A percentile compares a stretch with the other conserved stretches of the same genome.
Evolutionary conservation across 2,888 invertebrate species (phyloP).

Genomic region (Watsonalla binaria): DNA sequence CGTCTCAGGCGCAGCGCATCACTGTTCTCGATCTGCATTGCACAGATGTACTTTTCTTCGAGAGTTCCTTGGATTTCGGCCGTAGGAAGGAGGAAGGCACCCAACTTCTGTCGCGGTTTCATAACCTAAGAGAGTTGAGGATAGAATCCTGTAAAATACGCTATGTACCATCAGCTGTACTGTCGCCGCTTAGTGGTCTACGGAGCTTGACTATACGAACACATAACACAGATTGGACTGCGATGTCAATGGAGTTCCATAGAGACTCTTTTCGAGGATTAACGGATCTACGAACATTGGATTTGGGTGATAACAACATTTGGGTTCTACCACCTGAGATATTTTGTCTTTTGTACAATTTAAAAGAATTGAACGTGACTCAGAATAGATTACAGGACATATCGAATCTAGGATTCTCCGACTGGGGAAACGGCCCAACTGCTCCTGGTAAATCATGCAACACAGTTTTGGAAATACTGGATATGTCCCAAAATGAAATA

Average conservation of each 20-base stretch:
- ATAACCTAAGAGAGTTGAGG: constrained; percentile 82
- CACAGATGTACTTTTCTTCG: constrained; percentile 85
- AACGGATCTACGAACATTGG: constrained; percentile 81
- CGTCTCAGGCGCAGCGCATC: constrained; percentile 83
- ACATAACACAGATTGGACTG: constrained; percentile 88
- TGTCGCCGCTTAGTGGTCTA: constrained; percentile 83
- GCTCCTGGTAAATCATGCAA: constrained; percentile 85
- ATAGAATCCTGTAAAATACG: constrained; percentile 89
- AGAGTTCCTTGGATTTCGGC: constrained; percentile 82
- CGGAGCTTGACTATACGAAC: constrained; percentile 83
- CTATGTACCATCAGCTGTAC: constrained; percentile 83
- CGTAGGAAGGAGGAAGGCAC: constrained; percentile 72
- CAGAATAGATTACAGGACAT: constrained; percentile 88
- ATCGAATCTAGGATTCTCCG: constrained; percentile 85
- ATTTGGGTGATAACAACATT: constrained; percentile 87
- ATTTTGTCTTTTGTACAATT: constrained; percentile 84
- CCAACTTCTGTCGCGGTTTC: constrained; percentile 80
- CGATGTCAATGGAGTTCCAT: constrained; percentile 86
- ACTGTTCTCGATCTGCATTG: constrained; percentile 83
- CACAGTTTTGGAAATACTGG: constrained; percentile 82
- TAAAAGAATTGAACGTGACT: constrained; percentile 85
- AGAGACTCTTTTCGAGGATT: constrained; percentile 85
- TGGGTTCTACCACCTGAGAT: constrained; percentile 85
- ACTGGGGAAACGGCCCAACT: constrained; percentile 83
- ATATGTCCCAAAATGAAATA: constrained; percentile 87